Base-by-base conservation (phyloP, 1,140 invertebrate species). In the Drosophila jambulina region DNA sequence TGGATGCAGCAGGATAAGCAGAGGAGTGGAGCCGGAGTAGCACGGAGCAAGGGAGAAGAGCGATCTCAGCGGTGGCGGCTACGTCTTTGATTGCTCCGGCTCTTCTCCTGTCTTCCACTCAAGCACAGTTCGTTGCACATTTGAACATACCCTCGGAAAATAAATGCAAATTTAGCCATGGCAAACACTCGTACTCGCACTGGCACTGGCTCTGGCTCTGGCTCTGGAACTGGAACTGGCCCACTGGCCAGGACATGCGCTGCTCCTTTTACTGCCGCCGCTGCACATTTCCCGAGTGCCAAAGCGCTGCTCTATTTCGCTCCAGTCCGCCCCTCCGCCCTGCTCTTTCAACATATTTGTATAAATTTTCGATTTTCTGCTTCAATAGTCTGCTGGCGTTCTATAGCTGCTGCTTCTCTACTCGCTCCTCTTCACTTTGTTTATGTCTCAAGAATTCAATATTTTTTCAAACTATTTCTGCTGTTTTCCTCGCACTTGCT, bases 311-410 rank as follows among this genome's bases (percentile, higher is more conserved):
- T 72, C 59, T 36, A 34, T 53, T 45, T 67, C 56, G 36, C 59
- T 68, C 49, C 29, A 17, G 60, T 45, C 49, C 48, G 40, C 38
- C 40, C 38, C 23, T 49, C 23, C 46, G 15, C 54, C 38, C 54
- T 54, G 58, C 83, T 74, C 64, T 77, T 84, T 87, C 69, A 83
- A 88, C 80, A 83, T 87, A 88, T 87, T 87, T 87, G 84, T 87
- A 87, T 87, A 84, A 88, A 87, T 87, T 88, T 87, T 87, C 84
- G 84, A 87, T 87, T 87, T 87, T 87, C 84, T 83, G 84, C 84
- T 87, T 83, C 84, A 87, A 78, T 82, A 87, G 80, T 69, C 78
- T 70, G 46, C 71, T 62, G 75, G 60, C 78, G 76, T 72, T 58
- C 62, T 60, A 45, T 42, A 54, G 46, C 58, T 61, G 51, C 60